phyloP scores from a whole-genome alignment of 2,888 invertebrate species.

The Phyto melanocephala region DNA sequence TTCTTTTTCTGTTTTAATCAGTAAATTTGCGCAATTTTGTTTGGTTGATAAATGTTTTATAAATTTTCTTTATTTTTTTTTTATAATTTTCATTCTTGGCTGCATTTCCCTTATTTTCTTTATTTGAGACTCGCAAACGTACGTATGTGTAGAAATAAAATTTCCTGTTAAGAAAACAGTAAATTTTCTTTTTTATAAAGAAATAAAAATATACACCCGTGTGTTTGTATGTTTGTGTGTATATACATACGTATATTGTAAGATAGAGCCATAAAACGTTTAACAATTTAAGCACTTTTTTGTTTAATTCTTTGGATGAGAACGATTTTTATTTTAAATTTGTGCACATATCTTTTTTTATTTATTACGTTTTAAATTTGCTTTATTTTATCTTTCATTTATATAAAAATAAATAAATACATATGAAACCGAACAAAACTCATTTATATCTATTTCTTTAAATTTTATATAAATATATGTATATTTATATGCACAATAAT shows the following conservation, averaged over 20 bases:
- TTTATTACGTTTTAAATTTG: slow-evolving; percentile 24
- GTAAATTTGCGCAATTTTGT: background rate
- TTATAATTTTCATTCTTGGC: background rate
- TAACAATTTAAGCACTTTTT: background rate
- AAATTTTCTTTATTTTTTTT: background rate
- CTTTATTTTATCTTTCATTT: background rate
- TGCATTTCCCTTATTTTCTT: background rate
- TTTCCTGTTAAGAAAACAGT: slow-evolving; percentile 22
- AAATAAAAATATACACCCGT: no score
- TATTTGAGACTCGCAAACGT: background rate
- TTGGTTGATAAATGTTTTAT: background rate
- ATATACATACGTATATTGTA: no score
- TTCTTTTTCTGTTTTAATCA: no score
- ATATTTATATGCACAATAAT: background rate
- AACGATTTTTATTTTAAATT: background rate
- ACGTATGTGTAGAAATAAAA: background rate
- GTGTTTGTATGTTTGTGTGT: no score
- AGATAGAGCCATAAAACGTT: background rate
- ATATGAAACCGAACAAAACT: slow-evolving; percentile 21
- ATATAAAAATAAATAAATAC: background rate
- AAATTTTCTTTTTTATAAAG: slow-evolving; percentile 14
- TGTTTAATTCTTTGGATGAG: background rate
- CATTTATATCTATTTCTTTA: slow-evolving; percentile 15
- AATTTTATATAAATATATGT: no score
- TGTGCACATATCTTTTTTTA: background rate